These are phyloP conservation scores for Mustelus asterias DNA, from an alignment of 2,113 vertebrate species.

Conservation along the genomic window DNA sequence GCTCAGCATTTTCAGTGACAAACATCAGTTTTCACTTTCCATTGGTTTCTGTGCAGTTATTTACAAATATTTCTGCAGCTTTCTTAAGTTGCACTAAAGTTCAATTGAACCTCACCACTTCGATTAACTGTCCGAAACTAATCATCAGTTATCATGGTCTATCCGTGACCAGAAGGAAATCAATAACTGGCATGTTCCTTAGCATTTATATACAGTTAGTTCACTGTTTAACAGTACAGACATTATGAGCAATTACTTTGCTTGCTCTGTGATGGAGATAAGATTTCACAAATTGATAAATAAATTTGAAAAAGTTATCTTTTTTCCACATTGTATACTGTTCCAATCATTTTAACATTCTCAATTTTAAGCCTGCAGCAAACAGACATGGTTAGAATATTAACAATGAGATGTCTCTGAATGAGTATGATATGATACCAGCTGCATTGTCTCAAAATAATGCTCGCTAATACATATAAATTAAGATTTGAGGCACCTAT, in stretches of 20 bases:
- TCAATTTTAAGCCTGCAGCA: not conserved
- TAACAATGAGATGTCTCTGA: not conserved
- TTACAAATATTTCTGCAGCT: not conserved
- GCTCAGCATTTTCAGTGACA: not conserved
- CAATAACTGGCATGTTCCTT: not conserved
- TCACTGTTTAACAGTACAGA: not conserved
- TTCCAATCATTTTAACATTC: not conserved
- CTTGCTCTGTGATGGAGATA: not conserved
- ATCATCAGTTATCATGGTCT: not conserved
- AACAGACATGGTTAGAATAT: not conserved
- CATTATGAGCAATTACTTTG: not conserved
- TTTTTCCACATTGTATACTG: not conserved
- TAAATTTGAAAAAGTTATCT: not conserved
- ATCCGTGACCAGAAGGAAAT: not conserved
- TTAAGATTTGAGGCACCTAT: not conserved
- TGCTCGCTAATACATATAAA: not conserved
- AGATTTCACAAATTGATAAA: not conserved
- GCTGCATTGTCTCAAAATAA: not conserved
- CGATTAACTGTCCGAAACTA: conserved; percentile 4
- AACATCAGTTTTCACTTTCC: not conserved
- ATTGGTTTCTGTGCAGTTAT: not conserved
- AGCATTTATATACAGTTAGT: not conserved
- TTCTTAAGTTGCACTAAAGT: not conserved
- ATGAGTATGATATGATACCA: not conserved
- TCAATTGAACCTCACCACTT: not conserved